Evolutionary conservation across 2,113 vertebrate genomes (phyloP), one percentile per base, ranked within the genome.

Genomic region (Elgaria multicarinata): DNA sequence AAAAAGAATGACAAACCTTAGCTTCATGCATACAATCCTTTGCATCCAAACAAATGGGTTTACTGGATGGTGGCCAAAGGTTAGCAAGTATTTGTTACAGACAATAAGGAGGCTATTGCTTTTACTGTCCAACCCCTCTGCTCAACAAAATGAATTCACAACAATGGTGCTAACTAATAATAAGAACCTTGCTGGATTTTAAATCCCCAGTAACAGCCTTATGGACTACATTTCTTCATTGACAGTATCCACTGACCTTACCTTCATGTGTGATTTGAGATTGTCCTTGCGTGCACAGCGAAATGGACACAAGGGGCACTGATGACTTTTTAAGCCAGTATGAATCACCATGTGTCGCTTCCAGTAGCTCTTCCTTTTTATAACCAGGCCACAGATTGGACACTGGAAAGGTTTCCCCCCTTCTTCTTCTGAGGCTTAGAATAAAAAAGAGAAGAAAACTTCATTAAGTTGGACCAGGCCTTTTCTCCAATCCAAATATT

Each of bases 231-330:
- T 66, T 71, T 67, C 88, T 72, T 78, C 79, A 64, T 1, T 64
- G n/a, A 2, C 77, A 91, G 72, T 2, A 39, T 91, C 72, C 39
- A 62, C 4, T 81, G 33, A n/a, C 86, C 97, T 98, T 97, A 99
- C 99, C 99, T 99, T 99, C 99, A 99, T 99, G 96, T 99, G 99
- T 95, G 99, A 99, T 97, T 99, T 99, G 94, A 99, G 99, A 99
- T 99, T 99, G 98, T 99, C 99, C 98, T 99, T 99, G 97, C 99
- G 99, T 96, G 99, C 99, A 95, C 99, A 99, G 91, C 99, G 98
- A 96, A 99, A 99, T 22, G 99, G 99, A 96, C 99, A 99, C 93
- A 99, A 97, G 0, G 99, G 99, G 96, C 99, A 99, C 96, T 99
- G 99, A 96, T 99, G 99, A 95, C 99, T 99, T 97, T 99, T 99